These are phyloP conservation scores for Lagopus muta DNA, from an alignment of 2,113 vertebrate genomes.

Conservation along the genomic window DNA sequence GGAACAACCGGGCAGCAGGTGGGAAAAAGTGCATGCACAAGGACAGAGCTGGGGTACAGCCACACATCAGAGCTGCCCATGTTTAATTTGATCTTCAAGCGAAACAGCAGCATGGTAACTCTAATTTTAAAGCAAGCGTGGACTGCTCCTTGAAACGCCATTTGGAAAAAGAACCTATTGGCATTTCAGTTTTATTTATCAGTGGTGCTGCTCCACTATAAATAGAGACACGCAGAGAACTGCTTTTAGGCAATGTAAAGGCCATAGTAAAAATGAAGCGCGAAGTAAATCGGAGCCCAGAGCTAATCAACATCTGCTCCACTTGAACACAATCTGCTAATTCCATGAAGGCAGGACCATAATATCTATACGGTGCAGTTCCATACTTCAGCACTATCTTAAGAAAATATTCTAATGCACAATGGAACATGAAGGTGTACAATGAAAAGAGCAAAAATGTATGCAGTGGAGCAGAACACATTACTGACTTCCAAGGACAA, in stretches of 20 bases:
- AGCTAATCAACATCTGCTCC: conserved; percentile 1
- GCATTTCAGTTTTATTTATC: background rate
- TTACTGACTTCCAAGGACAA: conserved; percentile 1
- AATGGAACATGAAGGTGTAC: background rate
- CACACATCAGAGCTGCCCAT: background rate
- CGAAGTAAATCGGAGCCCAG: background rate
- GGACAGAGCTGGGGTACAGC: background rate
- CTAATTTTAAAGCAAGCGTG: background rate
- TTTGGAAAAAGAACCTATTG: background rate
- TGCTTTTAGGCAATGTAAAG: background rate
- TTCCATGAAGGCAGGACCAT: background rate
- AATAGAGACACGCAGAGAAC: background rate
- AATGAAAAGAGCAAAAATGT: background rate
- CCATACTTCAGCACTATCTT: background rate
- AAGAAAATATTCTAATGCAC: background rate
- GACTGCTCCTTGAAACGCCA: background rate
- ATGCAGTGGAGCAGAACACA: background rate
- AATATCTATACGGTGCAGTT: background rate
- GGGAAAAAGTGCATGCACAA: background rate
- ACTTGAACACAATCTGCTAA: background rate
- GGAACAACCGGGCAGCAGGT: background rate
- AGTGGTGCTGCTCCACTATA: background rate
- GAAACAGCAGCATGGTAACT: background rate
- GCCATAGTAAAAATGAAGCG: background rate
- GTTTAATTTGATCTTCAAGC: background rate